A percentile compares a stretch with the other conserved stretches of the same genome.
Conservation (phyloP, 2,797 vertebrate species). For the Sphenopsis melanotis region DNA sequence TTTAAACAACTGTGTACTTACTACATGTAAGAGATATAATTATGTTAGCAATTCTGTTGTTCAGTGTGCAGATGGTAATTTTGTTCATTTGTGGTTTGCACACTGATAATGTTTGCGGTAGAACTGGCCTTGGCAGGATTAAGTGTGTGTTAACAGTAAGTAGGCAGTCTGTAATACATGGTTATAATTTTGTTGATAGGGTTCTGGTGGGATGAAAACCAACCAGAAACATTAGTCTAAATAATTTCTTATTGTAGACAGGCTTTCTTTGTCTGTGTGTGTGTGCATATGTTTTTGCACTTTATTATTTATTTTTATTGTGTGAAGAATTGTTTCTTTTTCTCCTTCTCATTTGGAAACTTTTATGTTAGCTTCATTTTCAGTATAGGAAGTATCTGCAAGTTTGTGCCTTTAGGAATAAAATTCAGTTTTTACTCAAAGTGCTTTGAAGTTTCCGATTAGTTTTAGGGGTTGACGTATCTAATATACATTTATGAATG, state of each 20-base stretch:
- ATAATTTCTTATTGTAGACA: background rate
- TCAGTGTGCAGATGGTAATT: slow-evolving; percentile 57
- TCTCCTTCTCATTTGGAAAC: background rate
- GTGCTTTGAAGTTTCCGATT: background rate
- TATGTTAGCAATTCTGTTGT: slow-evolving; percentile 42
- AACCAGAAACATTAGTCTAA: background rate
- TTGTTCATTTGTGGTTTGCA: slow-evolving; percentile 63
- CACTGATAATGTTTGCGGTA: slow-evolving; percentile 27
- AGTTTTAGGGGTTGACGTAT: background rate
- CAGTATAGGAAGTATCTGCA: background rate
- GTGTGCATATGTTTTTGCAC: background rate
- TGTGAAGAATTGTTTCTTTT: background rate
- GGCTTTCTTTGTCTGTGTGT: background rate
- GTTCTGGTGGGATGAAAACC: slow-evolving; percentile 8
- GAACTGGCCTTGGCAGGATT: slow-evolving; percentile 2
- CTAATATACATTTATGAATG: background rate
- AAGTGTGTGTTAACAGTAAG: slow-evolving; percentile 37
- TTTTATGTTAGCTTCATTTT: background rate
- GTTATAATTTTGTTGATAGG: slow-evolving; percentile 19
- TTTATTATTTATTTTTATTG: background rate
- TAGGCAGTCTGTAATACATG: slow-evolving; percentile 32
- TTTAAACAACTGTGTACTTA: slow-evolving; percentile 52
- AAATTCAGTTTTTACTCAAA: background rate
- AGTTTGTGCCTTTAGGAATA: background rate
- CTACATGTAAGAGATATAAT: slow-evolving; percentile 46